Conservation (phyloP, 53 echinoderm and acorn worm genomes). For the Pentamera pediparva region DNA sequence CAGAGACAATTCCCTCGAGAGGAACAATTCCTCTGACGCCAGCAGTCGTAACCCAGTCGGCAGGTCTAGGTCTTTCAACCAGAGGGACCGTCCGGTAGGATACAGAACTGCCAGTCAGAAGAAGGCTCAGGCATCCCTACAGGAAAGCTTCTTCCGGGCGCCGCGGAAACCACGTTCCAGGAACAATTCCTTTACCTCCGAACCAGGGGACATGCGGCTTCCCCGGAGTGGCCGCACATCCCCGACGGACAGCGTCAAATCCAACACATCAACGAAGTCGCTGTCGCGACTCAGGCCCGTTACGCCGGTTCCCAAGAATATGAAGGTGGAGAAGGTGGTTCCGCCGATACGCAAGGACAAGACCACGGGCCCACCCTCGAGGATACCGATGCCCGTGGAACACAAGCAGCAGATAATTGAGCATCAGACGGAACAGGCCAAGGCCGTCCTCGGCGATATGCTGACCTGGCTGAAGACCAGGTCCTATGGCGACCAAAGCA, state of each 20-base stretch:
- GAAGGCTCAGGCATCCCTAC: background rate
- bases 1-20: constrained; percentile 41
- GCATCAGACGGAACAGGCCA: constrained; percentile 55
- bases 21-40: constrained; percentile 4
- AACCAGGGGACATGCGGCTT: constrained; percentile 17
- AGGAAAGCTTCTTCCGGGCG: constrained; percentile 13
- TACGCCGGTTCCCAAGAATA: constrained; percentile 65
- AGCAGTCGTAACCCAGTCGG: constrained; percentile 8
- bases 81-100: constrained; percentile 17
- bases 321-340: constrained; percentile 64
- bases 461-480: constrained; percentile 57
- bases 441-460: constrained; percentile 59
- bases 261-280: constrained; percentile 49
- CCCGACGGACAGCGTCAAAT: constrained; percentile 50
- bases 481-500: constrained; percentile 36
- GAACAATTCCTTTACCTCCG: constrained; percentile 16
- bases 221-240: constrained; percentile 49
- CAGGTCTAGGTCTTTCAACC: constrained; percentile 36
- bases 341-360: constrained; percentile 65
- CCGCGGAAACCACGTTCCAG: constrained; percentile 35
- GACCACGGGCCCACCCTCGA: constrained; percentile 41
- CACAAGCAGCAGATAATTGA: constrained; percentile 62
- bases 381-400: constrained; percentile 78
- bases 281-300: constrained; percentile 67
- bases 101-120: background rate